phyloP scores from a whole-genome alignment of 2,888 invertebrate genomes.

The Microplitis manilae region DNA sequence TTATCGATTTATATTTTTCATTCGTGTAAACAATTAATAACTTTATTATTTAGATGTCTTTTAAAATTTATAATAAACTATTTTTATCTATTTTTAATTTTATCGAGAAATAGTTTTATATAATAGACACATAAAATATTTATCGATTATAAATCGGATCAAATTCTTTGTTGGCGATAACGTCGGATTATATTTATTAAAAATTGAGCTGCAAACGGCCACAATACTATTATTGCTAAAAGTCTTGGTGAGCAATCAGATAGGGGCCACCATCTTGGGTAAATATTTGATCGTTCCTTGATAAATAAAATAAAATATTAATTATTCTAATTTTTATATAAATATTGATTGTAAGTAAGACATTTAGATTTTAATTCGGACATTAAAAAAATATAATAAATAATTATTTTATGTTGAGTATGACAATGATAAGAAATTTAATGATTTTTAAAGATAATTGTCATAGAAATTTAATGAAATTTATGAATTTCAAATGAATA shows the following conservation, averaged over 20 bases:
- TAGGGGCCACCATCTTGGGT: conserved; percentile 65
- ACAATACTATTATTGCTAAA: conserved; percentile 76
- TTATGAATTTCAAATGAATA: no score
- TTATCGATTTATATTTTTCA: background rate
- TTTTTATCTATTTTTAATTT: background rate
- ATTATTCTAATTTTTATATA: no score
- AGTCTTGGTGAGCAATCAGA: conserved; percentile 67
- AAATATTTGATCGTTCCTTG: conserved; percentile 55
- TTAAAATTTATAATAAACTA: conserved; percentile 18
- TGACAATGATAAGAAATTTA: no score
- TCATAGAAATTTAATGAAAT: no score
- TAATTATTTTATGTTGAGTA: background rate
- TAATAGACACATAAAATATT: conserved; percentile 21
- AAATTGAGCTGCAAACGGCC: conserved; percentile 78
- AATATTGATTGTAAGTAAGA: no score
- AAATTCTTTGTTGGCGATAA: conserved; percentile 64
- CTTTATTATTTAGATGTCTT: background rate
- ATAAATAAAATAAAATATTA: conserved; percentile 25
- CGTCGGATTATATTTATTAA: conserved; percentile 61
- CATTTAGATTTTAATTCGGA: no score
- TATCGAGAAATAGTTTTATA: background rate
- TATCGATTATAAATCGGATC: conserved; percentile 48
- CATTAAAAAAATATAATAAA: no score
- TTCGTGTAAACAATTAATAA: background rate
- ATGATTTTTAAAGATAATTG: no score